Evolutionary conservation across 92 coral and sea anemone species (phyloP), one percentile per base, ranked within the genome.

Genomic region (Virgularia gustaviana): DNA sequence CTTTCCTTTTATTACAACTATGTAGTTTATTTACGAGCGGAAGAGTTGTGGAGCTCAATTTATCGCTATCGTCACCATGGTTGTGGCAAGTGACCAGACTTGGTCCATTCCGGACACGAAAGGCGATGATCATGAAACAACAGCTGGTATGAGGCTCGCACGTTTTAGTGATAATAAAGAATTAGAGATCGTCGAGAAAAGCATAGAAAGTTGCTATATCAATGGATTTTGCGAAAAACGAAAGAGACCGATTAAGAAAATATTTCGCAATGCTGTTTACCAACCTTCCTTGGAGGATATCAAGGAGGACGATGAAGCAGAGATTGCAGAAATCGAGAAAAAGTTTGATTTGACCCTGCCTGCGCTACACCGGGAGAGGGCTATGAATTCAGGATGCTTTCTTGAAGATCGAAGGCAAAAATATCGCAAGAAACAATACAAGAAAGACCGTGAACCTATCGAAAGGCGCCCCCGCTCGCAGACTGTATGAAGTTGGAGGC

Each of bases 341-440:
- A 68, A 68, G 35, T 68, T 68, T 68, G 75, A 68, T 45, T 19
- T 68, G 61, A 68, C 75, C 23, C 34, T 89, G 63, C 91, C 99
- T 2, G 85, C 95, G 2, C 78, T 94, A 18, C 99, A 94, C 71
- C 88, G 87, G 24, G 96, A 94, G 53, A 78, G 96, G 72, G 99
- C 99, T 49, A 33, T 68, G 39, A 47, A 68, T 49, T 68, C 75
- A 18, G 75, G 75, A 9, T 49, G 75, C 36, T 68, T 68, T 49
- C 54, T 54, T 47, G 33, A 29, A 29, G 75, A 68, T 32, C 60
- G 51, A 29, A 68, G 57, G 20, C 75, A 61, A 6, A 68, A 68
- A 49, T 68, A 68, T n/a, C 59, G 75, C 42, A 68, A 68, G 75
- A 68, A 68, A 34, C 47, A 68, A 19, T 68, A 68, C 75, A 68